Conservation (phyloP, 2,797 vertebrate species). For the Mormyrops boulengeri region DNA sequence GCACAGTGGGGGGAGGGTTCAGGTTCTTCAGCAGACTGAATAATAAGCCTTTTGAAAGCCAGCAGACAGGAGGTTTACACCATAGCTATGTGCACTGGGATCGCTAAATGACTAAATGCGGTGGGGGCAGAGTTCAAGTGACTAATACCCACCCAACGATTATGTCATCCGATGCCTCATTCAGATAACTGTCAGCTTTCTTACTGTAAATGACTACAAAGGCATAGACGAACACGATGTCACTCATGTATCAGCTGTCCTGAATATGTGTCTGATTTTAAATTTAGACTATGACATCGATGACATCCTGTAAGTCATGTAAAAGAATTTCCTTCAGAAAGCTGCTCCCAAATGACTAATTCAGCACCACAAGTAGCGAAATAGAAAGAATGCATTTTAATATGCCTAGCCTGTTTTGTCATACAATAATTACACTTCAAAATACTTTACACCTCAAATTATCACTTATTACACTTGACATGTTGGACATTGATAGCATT, state of each 20-base stretch:
- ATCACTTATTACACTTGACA: background rate
- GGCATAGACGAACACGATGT: background rate
- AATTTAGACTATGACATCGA: constrained; percentile 6
- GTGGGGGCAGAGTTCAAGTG: background rate
- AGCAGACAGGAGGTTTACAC: background rate
- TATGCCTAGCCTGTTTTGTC: background rate
- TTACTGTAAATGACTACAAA: constrained; percentile 6
- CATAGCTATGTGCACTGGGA: background rate
- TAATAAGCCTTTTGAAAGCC: background rate
- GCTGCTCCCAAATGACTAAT: background rate
- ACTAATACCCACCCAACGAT: background rate
- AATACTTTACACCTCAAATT: constrained; percentile 6
- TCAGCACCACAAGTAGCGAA: background rate
- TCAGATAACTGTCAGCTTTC: constrained; percentile 11
- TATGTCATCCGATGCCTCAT: background rate
- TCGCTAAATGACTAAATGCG: background rate
- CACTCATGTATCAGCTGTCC: background rate
- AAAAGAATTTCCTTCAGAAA: constrained; percentile 18
- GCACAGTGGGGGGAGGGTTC: background rate
- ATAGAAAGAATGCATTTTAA: background rate
- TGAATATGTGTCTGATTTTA: background rate
- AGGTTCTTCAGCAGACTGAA: background rate
- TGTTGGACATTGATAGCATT: background rate
- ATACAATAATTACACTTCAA: constrained; percentile 4
- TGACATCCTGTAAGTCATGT: constrained; percentile 2